These are phyloP conservation scores for Aphaenogaster ashmeadi DNA, from an alignment of 1,140 invertebrate genomes.

Conservation along the genomic window DNA sequence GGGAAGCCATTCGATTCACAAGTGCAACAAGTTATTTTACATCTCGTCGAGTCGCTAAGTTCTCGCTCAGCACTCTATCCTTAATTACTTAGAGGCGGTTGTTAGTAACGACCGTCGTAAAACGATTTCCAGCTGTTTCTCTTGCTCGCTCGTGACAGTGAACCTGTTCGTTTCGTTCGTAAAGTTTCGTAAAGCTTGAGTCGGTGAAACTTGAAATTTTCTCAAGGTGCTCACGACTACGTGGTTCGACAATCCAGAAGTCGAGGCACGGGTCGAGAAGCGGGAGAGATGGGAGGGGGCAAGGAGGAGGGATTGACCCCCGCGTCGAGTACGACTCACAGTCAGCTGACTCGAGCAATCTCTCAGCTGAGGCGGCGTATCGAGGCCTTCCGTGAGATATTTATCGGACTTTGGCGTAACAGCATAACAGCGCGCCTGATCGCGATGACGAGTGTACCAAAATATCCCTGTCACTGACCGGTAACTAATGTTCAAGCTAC, in stretches of 20 bases:
- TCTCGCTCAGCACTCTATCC: not conserved
- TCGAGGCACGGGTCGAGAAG: conserved; percentile 34
- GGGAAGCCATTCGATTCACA: not conserved
- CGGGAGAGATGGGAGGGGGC: conserved; percentile 37
- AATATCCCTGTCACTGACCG: conserved; percentile 50
- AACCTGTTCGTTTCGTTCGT: conserved; percentile 4
- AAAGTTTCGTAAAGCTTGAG: conserved; percentile 6
- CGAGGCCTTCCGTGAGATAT: conserved; percentile 41
- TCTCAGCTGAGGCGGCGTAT: conserved; percentile 76
- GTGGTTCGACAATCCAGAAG: conserved; percentile 54
- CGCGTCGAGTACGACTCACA: conserved; percentile 71
- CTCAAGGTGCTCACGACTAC: conserved; percentile 20
- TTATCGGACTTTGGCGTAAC: conserved; percentile 38
- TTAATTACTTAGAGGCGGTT: conserved; percentile 4
- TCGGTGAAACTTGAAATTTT: conserved; percentile 58
- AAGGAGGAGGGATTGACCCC: conserved; percentile 74
- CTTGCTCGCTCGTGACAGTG: not conserved
- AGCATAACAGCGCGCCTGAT: conserved; percentile 40
- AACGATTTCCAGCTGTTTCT: conserved; percentile 16
- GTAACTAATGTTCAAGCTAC: conserved; percentile 41
- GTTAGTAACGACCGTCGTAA: conserved; percentile 7
- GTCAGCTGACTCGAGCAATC: conserved; percentile 82
- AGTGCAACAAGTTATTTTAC: conserved; percentile 21
- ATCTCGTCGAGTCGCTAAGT: conserved; percentile 7
- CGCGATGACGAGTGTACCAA: conserved; percentile 36